These are phyloP conservation scores for Netelia inedita DNA, from an alignment of 2,888 invertebrate genomes.

Conservation along the genomic window DNA sequence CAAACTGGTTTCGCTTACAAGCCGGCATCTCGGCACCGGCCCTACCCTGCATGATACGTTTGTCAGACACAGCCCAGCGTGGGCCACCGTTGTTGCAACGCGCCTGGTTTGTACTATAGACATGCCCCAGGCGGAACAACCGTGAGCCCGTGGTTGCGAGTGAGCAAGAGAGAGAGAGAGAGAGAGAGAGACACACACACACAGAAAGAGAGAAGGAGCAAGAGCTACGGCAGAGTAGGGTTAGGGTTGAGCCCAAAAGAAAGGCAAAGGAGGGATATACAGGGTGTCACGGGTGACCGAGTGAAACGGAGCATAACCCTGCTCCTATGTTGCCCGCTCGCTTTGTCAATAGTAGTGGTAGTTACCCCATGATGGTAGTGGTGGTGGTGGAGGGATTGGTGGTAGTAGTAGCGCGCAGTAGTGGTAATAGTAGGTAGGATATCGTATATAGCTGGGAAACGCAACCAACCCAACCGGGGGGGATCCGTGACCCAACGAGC, in stretches of 20 bases:
- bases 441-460: constrained; percentile 32
- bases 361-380: neutral
- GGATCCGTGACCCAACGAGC: constrained; percentile 60
- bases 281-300: constrained; percentile 30
- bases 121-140: constrained; percentile 35
- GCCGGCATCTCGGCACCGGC: constrained; percentile 84
- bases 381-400: constrained; percentile 17
- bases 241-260: constrained; percentile 56
- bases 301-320: constrained; percentile 44
- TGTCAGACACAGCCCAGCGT: constrained; percentile 81
- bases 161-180: neutral
- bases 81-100: constrained; percentile 72
- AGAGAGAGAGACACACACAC: neutral
- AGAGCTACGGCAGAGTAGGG: constrained; percentile 35
- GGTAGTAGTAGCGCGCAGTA: neutral
- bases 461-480: constrained; percentile 64
- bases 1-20: constrained; percentile 85
- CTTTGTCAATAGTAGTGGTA: constrained; percentile 19
- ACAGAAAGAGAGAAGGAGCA: neutral
- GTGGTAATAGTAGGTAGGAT: constrained; percentile 62
- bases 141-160: neutral
- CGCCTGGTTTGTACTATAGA: constrained; percentile 52
- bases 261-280: constrained; percentile 50
- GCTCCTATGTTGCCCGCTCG: constrained; percentile 14
- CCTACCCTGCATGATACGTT: constrained; percentile 85